These are phyloP conservation scores for Pogonophryne albipinna DNA, from an alignment of 2,797 vertebrate species.

Conservation along the genomic window DNA sequence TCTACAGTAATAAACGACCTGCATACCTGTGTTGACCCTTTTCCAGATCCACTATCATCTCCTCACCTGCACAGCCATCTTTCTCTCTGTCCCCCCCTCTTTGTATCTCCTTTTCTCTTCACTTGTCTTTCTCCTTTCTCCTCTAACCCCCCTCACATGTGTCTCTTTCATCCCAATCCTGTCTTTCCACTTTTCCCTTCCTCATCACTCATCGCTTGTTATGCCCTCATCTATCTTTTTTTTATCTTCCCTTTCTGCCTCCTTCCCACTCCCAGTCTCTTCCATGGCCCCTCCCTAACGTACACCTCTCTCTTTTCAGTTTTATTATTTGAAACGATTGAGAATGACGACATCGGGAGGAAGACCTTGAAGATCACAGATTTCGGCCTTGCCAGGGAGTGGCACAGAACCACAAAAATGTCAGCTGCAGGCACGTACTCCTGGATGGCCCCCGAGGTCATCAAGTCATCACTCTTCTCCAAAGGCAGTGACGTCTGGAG, in stretches of 20 bases:
- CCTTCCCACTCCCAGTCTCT: neutral
- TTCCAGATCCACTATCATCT: constrained; percentile 66
- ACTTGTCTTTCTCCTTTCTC: constrained; percentile 1
- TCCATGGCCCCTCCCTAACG: constrained; percentile 7
- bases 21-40: constrained; percentile 58
- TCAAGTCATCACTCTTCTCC: constrained; percentile 96
- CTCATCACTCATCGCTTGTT: constrained; percentile 7
- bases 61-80: constrained; percentile 32
- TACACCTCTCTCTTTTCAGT: constrained; percentile 79
- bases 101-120: constrained; percentile 33
- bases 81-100: constrained; percentile 11
- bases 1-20: constrained; percentile 70
- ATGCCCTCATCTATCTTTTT: neutral
- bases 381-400: constrained; percentile 95
- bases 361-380: constrained; percentile 99
- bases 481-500: constrained; percentile 98
- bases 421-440: constrained; percentile 95
- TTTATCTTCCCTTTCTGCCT: neutral
- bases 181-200: constrained; percentile 25
- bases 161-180: constrained; percentile 32
- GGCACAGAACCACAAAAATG: constrained; percentile 98
- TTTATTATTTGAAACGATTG: constrained; percentile 94
- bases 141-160: constrained; percentile 3
- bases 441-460: constrained; percentile 99
- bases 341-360: constrained; percentile 92